phyloP scores from a whole-genome alignment of 1,140 invertebrate species.

The Pristionchus pacificus region DNA sequence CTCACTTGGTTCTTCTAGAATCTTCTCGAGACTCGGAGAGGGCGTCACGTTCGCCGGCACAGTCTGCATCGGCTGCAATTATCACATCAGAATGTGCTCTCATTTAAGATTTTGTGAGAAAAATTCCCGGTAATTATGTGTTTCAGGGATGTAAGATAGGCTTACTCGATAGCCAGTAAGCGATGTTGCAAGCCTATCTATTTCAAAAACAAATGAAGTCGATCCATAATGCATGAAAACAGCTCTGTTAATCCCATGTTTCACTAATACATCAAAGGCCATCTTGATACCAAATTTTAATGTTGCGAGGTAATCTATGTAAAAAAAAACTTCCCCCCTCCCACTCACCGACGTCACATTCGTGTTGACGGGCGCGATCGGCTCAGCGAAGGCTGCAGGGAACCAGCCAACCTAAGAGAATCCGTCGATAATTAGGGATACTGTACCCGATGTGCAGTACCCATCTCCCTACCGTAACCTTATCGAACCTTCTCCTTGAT shows the following conservation, averaged over 20 bases:
- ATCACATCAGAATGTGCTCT: too few relatives aligned
- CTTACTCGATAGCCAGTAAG: too few relatives aligned
- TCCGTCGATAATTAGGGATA: neutral
- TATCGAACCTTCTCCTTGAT: slow-evolving; percentile 60
- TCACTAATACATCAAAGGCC: too few relatives aligned
- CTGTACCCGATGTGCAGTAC: neutral
- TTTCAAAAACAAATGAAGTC: slow-evolving; percentile 3
- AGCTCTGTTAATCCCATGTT: too few relatives aligned
- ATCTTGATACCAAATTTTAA: too few relatives aligned
- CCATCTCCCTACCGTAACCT: neutral
- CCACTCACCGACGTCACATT: slow-evolving; percentile 6
- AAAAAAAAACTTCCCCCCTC: slow-evolving; percentile 10
- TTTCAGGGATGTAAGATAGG: too few relatives aligned
- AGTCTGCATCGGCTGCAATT: slow-evolving; percentile 30
- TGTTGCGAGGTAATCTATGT: slow-evolving; percentile 3
- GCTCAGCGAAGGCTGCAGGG: slow-evolving; percentile 90
- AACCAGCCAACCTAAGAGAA: slow-evolving; percentile 75
- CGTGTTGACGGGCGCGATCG: slow-evolving; percentile 61
- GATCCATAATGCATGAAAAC: neutral
- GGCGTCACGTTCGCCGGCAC: slow-evolving; percentile 39
- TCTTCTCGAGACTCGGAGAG: slow-evolving; percentile 51
- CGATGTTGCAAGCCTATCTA: too few relatives aligned
- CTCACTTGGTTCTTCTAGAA: slow-evolving; percentile 37
- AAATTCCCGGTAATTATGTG: too few relatives aligned
- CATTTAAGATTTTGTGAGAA: too few relatives aligned